Conservation (phyloP, 30 jellyfish, hydroid and myxozoan genomes). For the Hydractinia echinata region DNA sequence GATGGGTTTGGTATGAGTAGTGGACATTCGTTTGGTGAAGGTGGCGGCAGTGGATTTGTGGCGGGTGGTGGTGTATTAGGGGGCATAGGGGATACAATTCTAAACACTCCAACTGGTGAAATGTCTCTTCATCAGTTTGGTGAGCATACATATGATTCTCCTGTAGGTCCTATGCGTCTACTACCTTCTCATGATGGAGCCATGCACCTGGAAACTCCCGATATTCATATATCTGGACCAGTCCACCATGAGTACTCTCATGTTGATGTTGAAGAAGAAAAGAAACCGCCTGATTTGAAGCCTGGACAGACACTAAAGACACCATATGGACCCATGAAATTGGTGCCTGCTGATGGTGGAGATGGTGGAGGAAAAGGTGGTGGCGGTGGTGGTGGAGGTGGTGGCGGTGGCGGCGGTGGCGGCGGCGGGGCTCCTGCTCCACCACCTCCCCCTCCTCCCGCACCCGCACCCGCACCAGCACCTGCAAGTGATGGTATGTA, state of each 20-base stretch:
- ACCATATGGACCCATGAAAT: constrained; percentile 92
- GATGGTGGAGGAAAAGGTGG: constrained; percentile 69
- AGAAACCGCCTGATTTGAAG: constrained; percentile 49
- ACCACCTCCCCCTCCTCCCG: constrained; percentile 29
- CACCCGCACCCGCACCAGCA: constrained; percentile 53
- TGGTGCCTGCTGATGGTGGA: constrained; percentile 78
- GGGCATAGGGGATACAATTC: constrained; percentile 40
- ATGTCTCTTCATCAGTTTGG: constrained; percentile 79
- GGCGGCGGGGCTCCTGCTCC: constrained; percentile 52
- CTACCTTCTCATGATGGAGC: constrained; percentile 89
- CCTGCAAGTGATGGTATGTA: constrained; percentile 35
- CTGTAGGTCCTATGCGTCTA: constrained; percentile 79
- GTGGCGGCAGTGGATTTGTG: constrained; percentile 2
- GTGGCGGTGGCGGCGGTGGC: constrained; percentile 59
- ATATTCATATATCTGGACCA: constrained; percentile 79
- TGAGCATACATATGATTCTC: constrained; percentile 75
- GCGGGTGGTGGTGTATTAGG: constrained; percentile 14
- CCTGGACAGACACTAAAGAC: constrained; percentile 85
- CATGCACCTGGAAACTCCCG: constrained; percentile 88
- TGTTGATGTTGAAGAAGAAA: constrained; percentile 67
- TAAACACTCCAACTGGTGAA: constrained; percentile 81
- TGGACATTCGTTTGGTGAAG: constrained; percentile 4
- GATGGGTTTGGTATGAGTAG: neutral
- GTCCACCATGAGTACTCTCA: constrained; percentile 82
- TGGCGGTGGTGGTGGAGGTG: constrained; percentile 78